phyloP scores from a whole-genome alignment of 2,888 invertebrate species.

The Fissipunctia ypsillon region DNA sequence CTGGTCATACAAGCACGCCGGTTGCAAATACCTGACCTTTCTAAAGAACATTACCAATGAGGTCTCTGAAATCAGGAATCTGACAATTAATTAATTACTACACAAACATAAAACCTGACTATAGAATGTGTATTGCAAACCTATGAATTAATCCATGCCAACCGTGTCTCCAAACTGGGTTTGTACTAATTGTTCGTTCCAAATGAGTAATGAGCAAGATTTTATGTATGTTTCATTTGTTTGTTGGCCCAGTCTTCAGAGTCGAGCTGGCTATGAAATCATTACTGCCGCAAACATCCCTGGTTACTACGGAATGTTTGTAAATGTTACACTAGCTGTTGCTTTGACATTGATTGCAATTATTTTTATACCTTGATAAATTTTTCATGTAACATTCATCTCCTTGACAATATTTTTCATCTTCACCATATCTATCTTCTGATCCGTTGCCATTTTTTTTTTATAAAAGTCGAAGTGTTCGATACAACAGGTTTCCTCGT shows the following conservation, averaged over 20 bases:
- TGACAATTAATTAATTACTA: not conserved
- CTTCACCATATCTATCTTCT: not conserved
- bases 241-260: conserved; percentile 27
- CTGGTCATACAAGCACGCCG: too few species aligned
- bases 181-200: conserved; percentile 30
- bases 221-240: conserved; percentile 40
- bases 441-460: not conserved
- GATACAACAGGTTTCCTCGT: not conserved
- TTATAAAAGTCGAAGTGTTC: not conserved
- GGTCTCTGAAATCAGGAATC: not conserved
- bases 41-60: too few species aligned
- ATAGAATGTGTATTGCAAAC: not conserved
- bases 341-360: not conserved
- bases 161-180: not conserved
- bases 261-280: conserved; percentile 25
- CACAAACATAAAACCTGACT: not conserved
- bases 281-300: conserved; percentile 19
- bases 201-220: conserved; percentile 20
- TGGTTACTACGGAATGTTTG: conserved; percentile 37
- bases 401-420: not conserved
- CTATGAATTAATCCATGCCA: not conserved
- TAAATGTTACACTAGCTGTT: too few species aligned
- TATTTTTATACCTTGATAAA: not conserved
- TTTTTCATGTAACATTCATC: not conserved
- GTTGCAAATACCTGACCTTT: too few species aligned